Conservation (phyloP, 2,888 invertebrate species). For the Leucoptera coffeella region DNA sequence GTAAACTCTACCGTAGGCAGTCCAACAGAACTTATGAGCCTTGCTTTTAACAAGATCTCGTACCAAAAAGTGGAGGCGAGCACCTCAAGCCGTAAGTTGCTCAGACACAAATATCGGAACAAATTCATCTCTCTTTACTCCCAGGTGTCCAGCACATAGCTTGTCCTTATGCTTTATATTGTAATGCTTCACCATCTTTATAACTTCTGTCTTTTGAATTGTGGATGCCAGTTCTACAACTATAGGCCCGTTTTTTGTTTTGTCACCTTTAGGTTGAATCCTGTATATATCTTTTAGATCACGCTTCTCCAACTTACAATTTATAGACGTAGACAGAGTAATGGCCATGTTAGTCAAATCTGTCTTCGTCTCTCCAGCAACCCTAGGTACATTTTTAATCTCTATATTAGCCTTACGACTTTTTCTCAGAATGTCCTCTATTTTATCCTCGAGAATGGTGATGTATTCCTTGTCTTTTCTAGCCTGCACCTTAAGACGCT, state of each 20-base stretch:
- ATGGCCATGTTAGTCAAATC: slow-evolving; percentile 6
- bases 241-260: not conserved
- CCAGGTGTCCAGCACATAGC: slow-evolving; percentile 1
- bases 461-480: slow-evolving; percentile 6
- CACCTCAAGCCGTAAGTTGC: not conserved
- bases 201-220: not conserved
- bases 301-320: slow-evolving; percentile 4
- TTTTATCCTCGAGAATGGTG: slow-evolving; percentile 5
- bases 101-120: slow-evolving; percentile 2
- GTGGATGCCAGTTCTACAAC: not conserved
- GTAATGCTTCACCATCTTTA: not conserved
- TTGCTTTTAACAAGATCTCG: slow-evolving; percentile 2
- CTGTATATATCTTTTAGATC: slow-evolving; percentile 1
- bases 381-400: slow-evolving; percentile 8
- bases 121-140: not conserved
- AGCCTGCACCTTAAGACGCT: slow-evolving; percentile 2
- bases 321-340: slow-evolving; percentile 4
- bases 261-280: not conserved
- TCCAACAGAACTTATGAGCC: slow-evolving; percentile 6
- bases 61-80: slow-evolving; percentile 1
- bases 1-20: slow-evolving; percentile 5
- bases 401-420: slow-evolving; percentile 6
- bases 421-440: slow-evolving; percentile 6
- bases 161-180: slow-evolving; percentile 1
- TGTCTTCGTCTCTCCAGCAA: slow-evolving; percentile 5